Percentiles rank a stretch among this genome's conserved stretches.
Evolutionary conservation across 2,797 vertebrate species (phyloP).

Genomic region (Dicrostonyx torquatus): DNA sequence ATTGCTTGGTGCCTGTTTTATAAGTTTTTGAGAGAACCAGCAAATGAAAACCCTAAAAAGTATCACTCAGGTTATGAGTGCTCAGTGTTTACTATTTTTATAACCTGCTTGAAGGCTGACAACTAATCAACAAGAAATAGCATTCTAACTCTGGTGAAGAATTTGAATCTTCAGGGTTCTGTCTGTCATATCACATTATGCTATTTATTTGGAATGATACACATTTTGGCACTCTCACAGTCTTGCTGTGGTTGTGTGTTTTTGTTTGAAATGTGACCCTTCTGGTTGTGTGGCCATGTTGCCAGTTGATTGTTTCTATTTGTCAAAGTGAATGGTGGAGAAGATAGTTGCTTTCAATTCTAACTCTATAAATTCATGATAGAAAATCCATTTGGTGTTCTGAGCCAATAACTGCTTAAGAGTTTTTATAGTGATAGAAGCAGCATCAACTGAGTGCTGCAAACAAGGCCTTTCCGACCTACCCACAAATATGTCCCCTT

Average conservation of each 20-base stretch:
- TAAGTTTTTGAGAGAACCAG: neutral
- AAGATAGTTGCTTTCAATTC: conserved; percentile 21
- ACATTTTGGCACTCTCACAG: neutral
- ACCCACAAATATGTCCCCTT: neutral
- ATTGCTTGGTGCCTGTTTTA: neutral
- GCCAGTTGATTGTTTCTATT: neutral
- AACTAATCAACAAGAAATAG: conserved; percentile 11
- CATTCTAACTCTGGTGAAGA: neutral
- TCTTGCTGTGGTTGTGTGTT: neutral
- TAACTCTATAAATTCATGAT: neutral
- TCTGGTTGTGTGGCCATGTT: conserved; percentile 17
- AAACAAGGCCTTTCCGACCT: neutral
- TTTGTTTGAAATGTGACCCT: conserved; percentile 13
- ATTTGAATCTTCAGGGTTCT: neutral
- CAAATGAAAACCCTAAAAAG: neutral
- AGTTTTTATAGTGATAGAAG: conserved; percentile 29
- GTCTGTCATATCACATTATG: neutral
- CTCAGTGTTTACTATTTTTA: neutral
- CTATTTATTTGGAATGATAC: neutral
- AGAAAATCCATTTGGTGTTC: neutral
- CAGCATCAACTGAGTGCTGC: neutral
- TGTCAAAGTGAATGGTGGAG: neutral
- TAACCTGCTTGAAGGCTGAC: neutral
- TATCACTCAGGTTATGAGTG: neutral
- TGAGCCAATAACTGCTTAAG: conserved; percentile 43